Percentiles rank a stretch among this genome's conserved stretches.
phyloP scores from a whole-genome alignment of 2,113 vertebrate species.

The Orientallactaga bullata region DNA sequence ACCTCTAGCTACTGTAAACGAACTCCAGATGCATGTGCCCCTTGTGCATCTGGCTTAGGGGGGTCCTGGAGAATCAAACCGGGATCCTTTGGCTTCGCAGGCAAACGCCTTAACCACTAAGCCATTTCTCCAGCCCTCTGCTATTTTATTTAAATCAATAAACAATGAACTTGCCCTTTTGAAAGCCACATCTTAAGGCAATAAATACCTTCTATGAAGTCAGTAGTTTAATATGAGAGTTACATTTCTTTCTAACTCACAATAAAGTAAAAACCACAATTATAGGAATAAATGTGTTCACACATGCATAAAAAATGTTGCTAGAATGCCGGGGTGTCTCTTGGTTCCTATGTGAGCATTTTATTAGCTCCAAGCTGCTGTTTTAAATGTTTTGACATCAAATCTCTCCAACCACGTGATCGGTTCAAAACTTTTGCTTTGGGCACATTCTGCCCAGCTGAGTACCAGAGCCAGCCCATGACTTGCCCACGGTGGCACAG shows the following conservation, averaged over 20 bases:
- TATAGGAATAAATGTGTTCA: slow-evolving; percentile 39
- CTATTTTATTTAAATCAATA: slow-evolving; percentile 42
- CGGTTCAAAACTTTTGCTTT: neutral
- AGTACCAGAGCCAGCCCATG: neutral
- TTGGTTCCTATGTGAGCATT: neutral
- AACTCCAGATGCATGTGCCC: no score
- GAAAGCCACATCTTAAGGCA: slow-evolving; percentile 14
- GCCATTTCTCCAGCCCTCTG: no score
- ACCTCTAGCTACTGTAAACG: no score
- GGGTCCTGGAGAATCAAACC: no score
- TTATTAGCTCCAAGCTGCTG: slow-evolving; percentile 21
- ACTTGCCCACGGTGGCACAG: neutral
- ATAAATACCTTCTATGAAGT: slow-evolving; percentile 13
- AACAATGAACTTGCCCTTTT: slow-evolving; percentile 10
- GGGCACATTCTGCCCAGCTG: neutral
- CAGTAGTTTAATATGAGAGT: neutral
- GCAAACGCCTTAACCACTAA: no score
- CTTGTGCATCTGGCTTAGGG: no score
- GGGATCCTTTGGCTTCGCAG: no score
- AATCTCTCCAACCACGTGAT: slow-evolving; percentile 20
- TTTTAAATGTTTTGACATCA: neutral
- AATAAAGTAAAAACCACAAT: slow-evolving; percentile 27
- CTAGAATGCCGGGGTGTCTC: slow-evolving; percentile 3
- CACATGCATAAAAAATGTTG: neutral
- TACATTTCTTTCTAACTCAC: neutral